Evolutionary conservation across 2,797 vertebrate species (phyloP).

Genomic region (Gadopsis bispinosus): DNA sequence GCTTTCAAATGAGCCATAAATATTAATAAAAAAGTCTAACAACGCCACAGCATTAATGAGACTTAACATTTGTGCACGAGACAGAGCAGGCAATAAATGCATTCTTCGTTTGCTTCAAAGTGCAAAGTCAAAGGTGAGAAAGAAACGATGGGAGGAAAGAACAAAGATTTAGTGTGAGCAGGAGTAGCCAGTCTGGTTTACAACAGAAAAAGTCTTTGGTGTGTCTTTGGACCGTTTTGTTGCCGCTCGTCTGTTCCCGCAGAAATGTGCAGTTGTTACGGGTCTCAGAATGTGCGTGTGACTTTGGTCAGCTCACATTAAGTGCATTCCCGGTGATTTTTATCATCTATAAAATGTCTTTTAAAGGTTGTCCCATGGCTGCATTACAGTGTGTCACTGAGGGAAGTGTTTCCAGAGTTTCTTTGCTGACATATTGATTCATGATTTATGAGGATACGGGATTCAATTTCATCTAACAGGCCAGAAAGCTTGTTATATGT

Average conservation of each 20-base stretch:
- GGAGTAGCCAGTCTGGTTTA: conserved; percentile 23
- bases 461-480: conserved; percentile 78
- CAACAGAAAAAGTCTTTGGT: conserved; percentile 37
- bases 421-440: conserved; percentile 78
- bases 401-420: conserved; percentile 66
- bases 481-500: conserved; percentile 71
- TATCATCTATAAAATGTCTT: conserved; percentile 67
- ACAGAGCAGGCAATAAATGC: conserved; percentile 61
- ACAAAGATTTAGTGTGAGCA: conserved; percentile 20
- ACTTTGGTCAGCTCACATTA: conserved; percentile 53
- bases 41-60: conserved; percentile 63
- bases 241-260: conserved; percentile 32
- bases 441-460: conserved; percentile 78
- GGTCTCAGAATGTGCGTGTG: conserved; percentile 33
- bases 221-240: conserved; percentile 29
- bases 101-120: conserved; percentile 37
- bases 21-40: conserved; percentile 40
- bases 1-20: conserved; percentile 64
- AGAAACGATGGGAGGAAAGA: conserved; percentile 12
- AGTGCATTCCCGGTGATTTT: conserved; percentile 57
- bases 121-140: conserved; percentile 55
- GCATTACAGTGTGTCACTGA: conserved; percentile 54
- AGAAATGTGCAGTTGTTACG: conserved; percentile 51
- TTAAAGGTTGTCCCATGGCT: conserved; percentile 67
- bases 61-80: conserved; percentile 53